Evolutionary conservation across 2,797 vertebrate genomes (phyloP).

Genomic region (Spatula versicolor): DNA sequence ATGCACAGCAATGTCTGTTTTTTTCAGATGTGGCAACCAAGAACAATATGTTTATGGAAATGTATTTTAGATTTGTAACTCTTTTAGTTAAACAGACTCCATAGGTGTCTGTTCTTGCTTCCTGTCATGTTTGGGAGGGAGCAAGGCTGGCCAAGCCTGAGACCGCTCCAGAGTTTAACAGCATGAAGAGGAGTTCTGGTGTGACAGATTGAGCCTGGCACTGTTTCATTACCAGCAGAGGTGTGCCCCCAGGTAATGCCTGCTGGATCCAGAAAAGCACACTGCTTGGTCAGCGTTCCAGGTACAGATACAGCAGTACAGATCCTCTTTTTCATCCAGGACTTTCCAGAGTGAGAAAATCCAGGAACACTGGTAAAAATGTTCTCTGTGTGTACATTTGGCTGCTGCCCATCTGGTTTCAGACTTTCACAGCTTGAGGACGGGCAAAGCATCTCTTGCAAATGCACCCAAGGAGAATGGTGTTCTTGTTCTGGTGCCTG

Average conservation of each 20-base stretch:
- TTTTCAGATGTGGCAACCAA: not conserved
- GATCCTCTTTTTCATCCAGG: not conserved
- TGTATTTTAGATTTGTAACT: not conserved
- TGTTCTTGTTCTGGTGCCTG: not conserved
- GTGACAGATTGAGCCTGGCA: too few species aligned
- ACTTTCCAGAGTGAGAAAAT: not conserved
- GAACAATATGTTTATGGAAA: conserved; percentile 4
- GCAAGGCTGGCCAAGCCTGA: not conserved
- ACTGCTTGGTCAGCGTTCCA: not conserved
- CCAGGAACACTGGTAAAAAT: not conserved
- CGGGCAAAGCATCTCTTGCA: not conserved
- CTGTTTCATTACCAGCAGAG: not conserved
- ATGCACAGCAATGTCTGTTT: not conserved
- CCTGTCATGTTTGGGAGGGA: not conserved
- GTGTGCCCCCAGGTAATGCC: not conserved
- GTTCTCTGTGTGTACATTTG: not conserved
- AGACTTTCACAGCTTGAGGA: not conserved
- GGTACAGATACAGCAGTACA: not conserved
- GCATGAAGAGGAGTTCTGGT: not conserved
- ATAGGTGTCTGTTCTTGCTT: not conserved
- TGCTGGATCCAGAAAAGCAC: not conserved
- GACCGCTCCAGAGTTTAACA: not conserved
- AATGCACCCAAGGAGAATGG: not conserved
- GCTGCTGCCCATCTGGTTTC: conserved; percentile 21
- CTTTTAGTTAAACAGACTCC: not conserved